phyloP scores from a whole-genome alignment of 1,140 invertebrate species.

The Drosophila triauraria region DNA sequence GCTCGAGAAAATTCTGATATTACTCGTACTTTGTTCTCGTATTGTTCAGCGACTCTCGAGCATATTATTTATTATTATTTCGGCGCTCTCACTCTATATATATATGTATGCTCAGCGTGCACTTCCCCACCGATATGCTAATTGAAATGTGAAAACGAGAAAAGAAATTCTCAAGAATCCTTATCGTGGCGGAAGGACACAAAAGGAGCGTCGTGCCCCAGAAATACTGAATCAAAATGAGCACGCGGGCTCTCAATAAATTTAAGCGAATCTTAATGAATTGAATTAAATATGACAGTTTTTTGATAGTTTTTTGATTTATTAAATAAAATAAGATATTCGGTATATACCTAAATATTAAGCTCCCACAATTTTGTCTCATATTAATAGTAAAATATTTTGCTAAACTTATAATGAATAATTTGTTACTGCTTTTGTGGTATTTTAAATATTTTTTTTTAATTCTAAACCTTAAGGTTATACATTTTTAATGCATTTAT shows the following conservation, averaged over 20 bases:
- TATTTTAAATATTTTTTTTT: too few relatives aligned
- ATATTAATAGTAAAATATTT: too few relatives aligned
- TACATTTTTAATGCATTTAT: too few relatives aligned
- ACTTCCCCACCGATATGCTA: slow-evolving; percentile 50
- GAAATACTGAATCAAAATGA: slow-evolving; percentile 20
- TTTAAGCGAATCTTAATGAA: slow-evolving; percentile 22
- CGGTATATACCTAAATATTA: too few relatives aligned
- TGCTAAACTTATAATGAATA: too few relatives aligned
- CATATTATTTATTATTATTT: slow-evolving; percentile 61
- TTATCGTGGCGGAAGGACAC: slow-evolving; percentile 22
- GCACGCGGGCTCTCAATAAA: slow-evolving; percentile 25
- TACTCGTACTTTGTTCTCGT: slow-evolving; percentile 49
- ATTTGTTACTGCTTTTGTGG: too few relatives aligned
- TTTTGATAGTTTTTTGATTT: too few relatives aligned
- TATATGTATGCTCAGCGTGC: slow-evolving; percentile 26
- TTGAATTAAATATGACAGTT: slow-evolving; percentile 5
- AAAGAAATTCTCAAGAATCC: slow-evolving; percentile 40
- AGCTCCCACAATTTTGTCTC: too few relatives aligned
- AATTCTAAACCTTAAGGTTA: too few relatives aligned
- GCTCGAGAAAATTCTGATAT: slow-evolving; percentile 70
- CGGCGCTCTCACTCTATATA: slow-evolving; percentile 3
- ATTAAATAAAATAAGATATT: not conserved
- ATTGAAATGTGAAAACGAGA: slow-evolving; percentile 56
- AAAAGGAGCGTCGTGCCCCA: slow-evolving; percentile 20
- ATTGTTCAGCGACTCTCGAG: slow-evolving; percentile 45